Evolutionary conservation across 1,140 invertebrate genomes (phyloP).

Genomic region (Megalonaias nervosa): DNA sequence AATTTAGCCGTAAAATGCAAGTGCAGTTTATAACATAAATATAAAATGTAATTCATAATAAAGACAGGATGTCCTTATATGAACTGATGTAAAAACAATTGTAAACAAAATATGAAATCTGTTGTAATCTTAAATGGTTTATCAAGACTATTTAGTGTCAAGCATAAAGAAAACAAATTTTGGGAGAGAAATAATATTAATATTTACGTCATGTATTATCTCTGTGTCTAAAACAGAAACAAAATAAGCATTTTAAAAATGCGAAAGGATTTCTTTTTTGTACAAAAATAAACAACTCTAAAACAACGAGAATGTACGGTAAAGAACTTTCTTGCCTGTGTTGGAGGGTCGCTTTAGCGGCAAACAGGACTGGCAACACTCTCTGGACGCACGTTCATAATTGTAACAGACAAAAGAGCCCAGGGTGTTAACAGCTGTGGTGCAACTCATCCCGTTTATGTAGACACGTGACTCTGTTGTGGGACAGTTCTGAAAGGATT

Average conservation of each 20-base stretch:
- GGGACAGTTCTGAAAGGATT: constrained; percentile 46
- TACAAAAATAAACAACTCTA: too few relatives aligned
- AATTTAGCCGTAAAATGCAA: too few relatives aligned
- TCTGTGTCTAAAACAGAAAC: background rate
- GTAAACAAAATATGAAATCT: too few relatives aligned
- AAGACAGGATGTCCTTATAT: too few relatives aligned
- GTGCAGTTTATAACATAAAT: too few relatives aligned
- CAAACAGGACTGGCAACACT: constrained; percentile 56
- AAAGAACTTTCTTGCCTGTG: constrained; percentile 28
- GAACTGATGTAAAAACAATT: too few relatives aligned
- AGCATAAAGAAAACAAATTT: background rate
- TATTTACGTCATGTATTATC: background rate
- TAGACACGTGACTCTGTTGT: constrained; percentile 40
- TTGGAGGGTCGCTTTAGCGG: constrained; percentile 42
- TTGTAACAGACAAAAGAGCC: constrained; percentile 59
- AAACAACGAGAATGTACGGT: background rate
- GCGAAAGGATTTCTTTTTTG: background rate
- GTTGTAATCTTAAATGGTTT: too few relatives aligned
- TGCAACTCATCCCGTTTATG: constrained; percentile 56
- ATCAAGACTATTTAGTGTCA: background rate
- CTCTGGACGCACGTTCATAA: constrained; percentile 53
- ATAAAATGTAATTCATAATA: too few relatives aligned
- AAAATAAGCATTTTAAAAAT: too few relatives aligned
- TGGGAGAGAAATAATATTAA: background rate
- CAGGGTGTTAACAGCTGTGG: constrained; percentile 45